Evolutionary conservation across 53 echinoderm and acorn worm species (phyloP).

Genomic region (Hippasteria phrygiana): DNA sequence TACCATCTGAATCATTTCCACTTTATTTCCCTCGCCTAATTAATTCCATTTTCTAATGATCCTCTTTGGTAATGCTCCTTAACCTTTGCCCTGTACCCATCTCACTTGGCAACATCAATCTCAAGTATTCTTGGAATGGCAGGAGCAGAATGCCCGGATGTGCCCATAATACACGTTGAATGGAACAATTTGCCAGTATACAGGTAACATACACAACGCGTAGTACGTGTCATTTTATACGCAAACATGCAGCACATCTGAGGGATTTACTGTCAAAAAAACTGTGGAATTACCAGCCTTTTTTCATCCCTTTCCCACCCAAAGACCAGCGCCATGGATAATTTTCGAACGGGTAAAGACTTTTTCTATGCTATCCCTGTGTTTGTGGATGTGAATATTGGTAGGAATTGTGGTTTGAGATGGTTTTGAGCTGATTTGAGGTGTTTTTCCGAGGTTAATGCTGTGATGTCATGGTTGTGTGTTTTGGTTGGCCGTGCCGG

Average conservation of each 20-base stretch:
- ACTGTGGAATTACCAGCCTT: constrained; percentile 43
- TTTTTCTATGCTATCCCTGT: background rate
- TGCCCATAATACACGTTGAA: constrained; percentile 16
- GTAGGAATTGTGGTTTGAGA: constrained; percentile 15
- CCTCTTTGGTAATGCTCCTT: background rate
- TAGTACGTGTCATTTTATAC: constrained; percentile 18
- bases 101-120: constrained; percentile 57
- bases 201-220: constrained; percentile 1
- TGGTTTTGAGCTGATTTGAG: constrained; percentile 9
- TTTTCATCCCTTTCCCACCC: constrained; percentile 33
- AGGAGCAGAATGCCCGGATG: constrained; percentile 47
- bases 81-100: constrained; percentile 40
- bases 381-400: constrained; percentile 8
- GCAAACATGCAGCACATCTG: constrained; percentile 46
- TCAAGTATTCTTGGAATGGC: constrained; percentile 63
- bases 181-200: background rate
- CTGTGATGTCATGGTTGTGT: background rate
- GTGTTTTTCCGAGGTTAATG: background rate
- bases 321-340: constrained; percentile 44
- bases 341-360: constrained; percentile 57
- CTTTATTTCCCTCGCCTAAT: background rate
- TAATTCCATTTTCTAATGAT: background rate
- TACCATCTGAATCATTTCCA: too few species aligned
- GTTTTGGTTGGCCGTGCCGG: background rate
- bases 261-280: constrained; percentile 28